A percentile compares a stretch with the other conserved stretches of the same genome.
Conservation (phyloP, 2,797 vertebrate species). For the Parotocinclus haroldoi region DNA sequence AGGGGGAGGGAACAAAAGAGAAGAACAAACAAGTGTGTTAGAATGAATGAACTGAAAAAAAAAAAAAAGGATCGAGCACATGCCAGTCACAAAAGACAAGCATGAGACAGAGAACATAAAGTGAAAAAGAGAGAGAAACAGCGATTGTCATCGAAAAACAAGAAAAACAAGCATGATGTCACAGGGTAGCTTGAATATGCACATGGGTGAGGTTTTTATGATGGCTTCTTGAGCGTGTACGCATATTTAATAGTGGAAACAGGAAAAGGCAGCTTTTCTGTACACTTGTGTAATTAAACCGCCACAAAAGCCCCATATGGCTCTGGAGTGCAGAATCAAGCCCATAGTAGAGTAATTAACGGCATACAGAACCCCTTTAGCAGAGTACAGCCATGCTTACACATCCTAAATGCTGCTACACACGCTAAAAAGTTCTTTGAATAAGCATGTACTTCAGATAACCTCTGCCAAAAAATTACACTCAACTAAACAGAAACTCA, state of each 20-base stretch:
- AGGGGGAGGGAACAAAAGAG: constrained; percentile 17
- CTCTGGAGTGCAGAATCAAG: constrained; percentile 55
- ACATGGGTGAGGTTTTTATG: background rate
- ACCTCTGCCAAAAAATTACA: too few species aligned
- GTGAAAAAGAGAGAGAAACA: background rate
- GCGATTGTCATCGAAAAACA: background rate
- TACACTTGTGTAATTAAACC: constrained; percentile 67
- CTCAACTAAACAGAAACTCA: too few species aligned
- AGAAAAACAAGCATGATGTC: constrained; percentile 20
- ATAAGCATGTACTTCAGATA: background rate
- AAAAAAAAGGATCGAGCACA: background rate
- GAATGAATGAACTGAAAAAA: background rate
- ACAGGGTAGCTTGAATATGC: constrained; percentile 4
- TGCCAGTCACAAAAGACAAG: background rate
- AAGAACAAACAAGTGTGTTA: constrained; percentile 12
- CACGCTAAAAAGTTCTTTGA: constrained; percentile 24
- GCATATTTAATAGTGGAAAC: constrained; percentile 10
- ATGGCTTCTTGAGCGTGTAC: too few species aligned
- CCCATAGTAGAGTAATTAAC: constrained; percentile 57
- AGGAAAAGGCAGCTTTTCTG: constrained; percentile 42
- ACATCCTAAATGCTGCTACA: constrained; percentile 34
- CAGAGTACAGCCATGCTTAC: constrained; percentile 29
- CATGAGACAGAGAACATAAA: background rate
- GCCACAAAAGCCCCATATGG: constrained; percentile 59
- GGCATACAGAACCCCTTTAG: constrained; percentile 49